These are phyloP conservation scores for Labrus mixtus DNA, from an alignment of 2,113 vertebrate genomes.

Conservation along the genomic window DNA sequence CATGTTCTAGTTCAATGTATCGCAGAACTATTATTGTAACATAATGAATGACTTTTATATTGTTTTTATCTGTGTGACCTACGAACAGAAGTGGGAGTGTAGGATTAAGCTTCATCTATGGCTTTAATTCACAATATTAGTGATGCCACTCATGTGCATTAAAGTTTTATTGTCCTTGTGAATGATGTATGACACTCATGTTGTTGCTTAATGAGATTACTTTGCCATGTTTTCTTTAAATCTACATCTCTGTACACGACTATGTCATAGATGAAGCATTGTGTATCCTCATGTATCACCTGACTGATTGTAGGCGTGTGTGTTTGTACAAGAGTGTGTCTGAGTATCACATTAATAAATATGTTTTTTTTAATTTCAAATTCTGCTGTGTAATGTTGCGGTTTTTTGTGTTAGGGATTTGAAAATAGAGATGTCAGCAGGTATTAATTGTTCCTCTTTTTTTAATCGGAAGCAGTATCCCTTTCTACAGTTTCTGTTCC, in stretches of 20 bases:
- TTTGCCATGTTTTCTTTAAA: constrained; percentile 21
- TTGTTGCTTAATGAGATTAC: constrained; percentile 39
- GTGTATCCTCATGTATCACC: constrained; percentile 12
- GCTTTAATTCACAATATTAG: constrained; percentile 14
- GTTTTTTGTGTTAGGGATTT: not conserved
- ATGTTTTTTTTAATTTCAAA: constrained; percentile 55
- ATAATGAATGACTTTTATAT: constrained; percentile 28
- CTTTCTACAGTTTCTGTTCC: constrained; percentile 56
- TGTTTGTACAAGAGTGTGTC: constrained; percentile 33
- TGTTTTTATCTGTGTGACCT: constrained; percentile 26
- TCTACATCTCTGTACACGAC: constrained; percentile 6
- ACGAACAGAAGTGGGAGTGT: not conserved
- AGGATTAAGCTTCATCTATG: no score
- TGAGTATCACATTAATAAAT: constrained; percentile 54
- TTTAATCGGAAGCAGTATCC: not conserved
- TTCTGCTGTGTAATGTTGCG: not conserved
- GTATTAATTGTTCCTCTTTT: constrained; percentile 23
- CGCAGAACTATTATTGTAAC: constrained; percentile 30
- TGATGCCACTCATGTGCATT: constrained; percentile 17
- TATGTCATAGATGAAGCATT: constrained; percentile 26
- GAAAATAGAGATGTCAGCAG: constrained; percentile 5
- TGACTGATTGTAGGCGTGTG: constrained; percentile 34
- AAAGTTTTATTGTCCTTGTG: not conserved
- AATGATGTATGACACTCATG: constrained; percentile 1
- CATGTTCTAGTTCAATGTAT: constrained; percentile 8